Percentiles rank a stretch among this genome's conserved stretches.
Conservation (phyloP, 2,113 vertebrate species). For the Chionodraco myersi region DNA sequence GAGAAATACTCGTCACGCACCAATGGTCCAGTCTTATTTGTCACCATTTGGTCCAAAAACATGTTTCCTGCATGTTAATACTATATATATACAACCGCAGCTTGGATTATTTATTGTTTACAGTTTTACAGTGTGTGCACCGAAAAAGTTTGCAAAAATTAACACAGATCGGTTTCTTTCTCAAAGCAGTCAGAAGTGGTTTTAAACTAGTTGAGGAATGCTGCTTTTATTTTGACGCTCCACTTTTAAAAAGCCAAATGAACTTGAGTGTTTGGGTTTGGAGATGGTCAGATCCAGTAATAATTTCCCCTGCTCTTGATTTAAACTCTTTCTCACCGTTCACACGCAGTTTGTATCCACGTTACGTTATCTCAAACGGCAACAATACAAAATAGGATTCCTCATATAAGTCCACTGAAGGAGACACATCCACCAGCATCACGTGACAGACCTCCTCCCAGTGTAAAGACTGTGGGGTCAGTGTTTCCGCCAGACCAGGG, state of each 20-base stretch:
- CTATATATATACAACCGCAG: slow-evolving; percentile 42
- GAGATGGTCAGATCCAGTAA: slow-evolving; percentile 7
- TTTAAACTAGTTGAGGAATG: slow-evolving; percentile 18
- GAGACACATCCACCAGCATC: neutral
- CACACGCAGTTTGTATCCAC: slow-evolving; percentile 1
- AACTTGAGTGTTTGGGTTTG: slow-evolving; percentile 19
- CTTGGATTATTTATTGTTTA: slow-evolving; percentile 32
- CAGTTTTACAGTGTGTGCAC: slow-evolving; percentile 53
- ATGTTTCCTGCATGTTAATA: slow-evolving; percentile 33
- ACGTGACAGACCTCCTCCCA: slow-evolving; percentile 22
- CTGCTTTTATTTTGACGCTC: slow-evolving; percentile 7
- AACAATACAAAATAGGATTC: slow-evolving; percentile 30
- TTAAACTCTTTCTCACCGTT: slow-evolving; percentile 19
- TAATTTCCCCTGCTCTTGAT: neutral
- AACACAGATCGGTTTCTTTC: neutral
- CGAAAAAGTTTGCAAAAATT: slow-evolving; percentile 25
- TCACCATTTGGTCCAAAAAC: slow-evolving; percentile 79
- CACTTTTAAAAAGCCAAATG: neutral
- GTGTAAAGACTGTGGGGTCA: slow-evolving; percentile 34
- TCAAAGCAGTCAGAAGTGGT: neutral
- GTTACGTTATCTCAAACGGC: slow-evolving; percentile 43
- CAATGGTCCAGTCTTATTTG: slow-evolving; percentile 38
- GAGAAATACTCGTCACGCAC: slow-evolving; percentile 30
- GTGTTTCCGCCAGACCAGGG: too few relatives aligned
- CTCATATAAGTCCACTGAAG: slow-evolving; percentile 12